Base-by-base conservation (phyloP, 2,113 vertebrate species). In the Variabilichromis moorii region DNA sequence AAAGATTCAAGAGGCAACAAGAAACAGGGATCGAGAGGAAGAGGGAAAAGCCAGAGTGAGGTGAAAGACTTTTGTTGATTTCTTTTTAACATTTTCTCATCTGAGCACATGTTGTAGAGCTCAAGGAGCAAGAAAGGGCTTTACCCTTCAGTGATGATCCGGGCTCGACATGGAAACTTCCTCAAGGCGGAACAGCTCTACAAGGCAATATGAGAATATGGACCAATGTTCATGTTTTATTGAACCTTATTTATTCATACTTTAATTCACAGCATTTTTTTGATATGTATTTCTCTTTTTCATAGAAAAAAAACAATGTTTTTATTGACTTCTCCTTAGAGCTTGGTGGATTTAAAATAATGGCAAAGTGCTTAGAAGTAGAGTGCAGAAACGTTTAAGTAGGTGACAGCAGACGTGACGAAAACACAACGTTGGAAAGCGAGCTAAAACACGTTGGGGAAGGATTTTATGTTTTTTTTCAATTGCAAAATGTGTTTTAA, bases 181-280 rank as follows among this genome's bases (percentile, higher is more conserved):
- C 80, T 81, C 31, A 63, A n/a, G 89, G 78, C 35, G 89, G 86
- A 88, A 80, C 87, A 35, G 83, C 94, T 93, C 93, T 37, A 82
- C 33, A 80, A 80, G 92, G 93, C 94, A 93, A 95, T 94, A 94
- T 87, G 82, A 93, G 89, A 91, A 93, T 91, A 94, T 84, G 87
- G 90, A 92, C 90, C 83, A 82, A 87, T 90, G 92, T 94, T 94
- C 94, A 95, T 87, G 90, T 95, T 94, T 94, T 95, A 94, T 93
- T 94, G 91, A 94, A 95, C 93, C 92, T 94, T 90, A 93, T 91
- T 91, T 86, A 92, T 84, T 86, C 83, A 86, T 91, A 91, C 82
- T 89, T 92, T 91, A 68, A 89, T 50, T 89, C 82, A 82, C 55
- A 84, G 28, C 83, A 90, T 94, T 93, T 91, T 91, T 50, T 89